Evolutionary conservation across 2,113 vertebrate species (phyloP).

Genomic region (Picathartes gymnocephalus): DNA sequence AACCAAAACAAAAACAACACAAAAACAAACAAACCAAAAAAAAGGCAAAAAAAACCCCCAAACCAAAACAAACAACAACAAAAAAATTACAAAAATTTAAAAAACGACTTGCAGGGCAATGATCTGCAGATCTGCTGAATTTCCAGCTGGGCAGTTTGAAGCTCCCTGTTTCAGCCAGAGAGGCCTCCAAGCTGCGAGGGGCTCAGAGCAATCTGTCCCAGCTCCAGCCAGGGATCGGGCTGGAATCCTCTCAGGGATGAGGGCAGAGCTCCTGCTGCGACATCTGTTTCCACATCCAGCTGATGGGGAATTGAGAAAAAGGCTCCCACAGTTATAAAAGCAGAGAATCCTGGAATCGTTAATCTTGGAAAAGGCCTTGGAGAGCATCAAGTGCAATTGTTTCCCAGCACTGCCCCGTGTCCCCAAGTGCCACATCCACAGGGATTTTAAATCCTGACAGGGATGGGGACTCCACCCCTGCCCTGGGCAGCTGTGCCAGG

Average conservation of each 20-base stretch:
- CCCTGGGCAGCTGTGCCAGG: background rate
- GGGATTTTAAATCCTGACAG: background rate
- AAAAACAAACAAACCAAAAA: too few species aligned
- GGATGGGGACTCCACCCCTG: background rate
- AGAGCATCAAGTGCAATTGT: background rate
- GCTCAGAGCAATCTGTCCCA: background rate
- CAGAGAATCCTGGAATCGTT: background rate
- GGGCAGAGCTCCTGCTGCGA: background rate
- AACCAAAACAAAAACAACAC: background rate
- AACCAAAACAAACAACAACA: background rate
- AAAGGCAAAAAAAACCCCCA: too few species aligned
- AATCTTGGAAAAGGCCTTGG: background rate
- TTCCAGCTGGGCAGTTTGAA: background rate
- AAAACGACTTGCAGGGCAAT: background rate
- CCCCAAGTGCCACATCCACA: background rate
- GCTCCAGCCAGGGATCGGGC: background rate
- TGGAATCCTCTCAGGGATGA: background rate
- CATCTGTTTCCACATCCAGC: background rate
- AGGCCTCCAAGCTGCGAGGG: background rate
- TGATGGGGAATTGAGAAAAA: background rate
- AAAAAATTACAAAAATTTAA: too few species aligned
- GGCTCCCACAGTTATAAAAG: background rate
- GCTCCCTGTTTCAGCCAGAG: background rate
- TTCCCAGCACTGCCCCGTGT: background rate
- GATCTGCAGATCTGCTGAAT: background rate